These are phyloP conservation scores for Neotoma lepida DNA, from an alignment of 2,113 vertebrate species.

Conservation along the genomic window DNA sequence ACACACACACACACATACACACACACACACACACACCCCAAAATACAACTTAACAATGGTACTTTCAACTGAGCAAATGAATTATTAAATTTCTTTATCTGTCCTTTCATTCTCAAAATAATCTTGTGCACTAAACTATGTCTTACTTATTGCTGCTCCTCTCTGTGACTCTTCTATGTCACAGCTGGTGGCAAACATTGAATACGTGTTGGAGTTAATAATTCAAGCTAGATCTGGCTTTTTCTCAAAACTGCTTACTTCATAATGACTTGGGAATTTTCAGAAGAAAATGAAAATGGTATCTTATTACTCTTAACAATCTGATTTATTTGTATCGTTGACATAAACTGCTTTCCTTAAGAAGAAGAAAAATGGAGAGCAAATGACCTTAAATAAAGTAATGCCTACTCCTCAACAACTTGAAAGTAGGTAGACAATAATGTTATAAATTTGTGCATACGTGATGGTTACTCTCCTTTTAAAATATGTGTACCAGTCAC, in stretches of 20 bases:
- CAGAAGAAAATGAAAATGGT: slow-evolving; percentile 7
- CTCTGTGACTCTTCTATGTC: background rate
- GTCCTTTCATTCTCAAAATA: background rate
- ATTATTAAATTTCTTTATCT: background rate
- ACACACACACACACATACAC: background rate
- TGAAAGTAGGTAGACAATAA: background rate
- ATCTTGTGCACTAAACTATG: background rate
- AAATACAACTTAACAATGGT: background rate
- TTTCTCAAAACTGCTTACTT: background rate
- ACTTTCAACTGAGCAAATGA: background rate
- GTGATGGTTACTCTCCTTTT: background rate
- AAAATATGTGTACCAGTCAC: slow-evolving; percentile 46
- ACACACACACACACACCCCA: background rate
- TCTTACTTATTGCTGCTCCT: background rate
- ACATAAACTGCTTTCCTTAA: background rate
- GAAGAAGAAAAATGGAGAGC: slow-evolving; percentile 20
- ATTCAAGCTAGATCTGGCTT: background rate
- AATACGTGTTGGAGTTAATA: background rate
- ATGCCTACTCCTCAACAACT: background rate
- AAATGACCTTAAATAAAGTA: background rate
- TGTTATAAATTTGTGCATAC: slow-evolving; percentile 54
- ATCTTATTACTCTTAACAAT: background rate
- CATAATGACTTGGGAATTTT: background rate
- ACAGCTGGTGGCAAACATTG: background rate
- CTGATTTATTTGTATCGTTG: background rate